Percentiles rank a stretch among this genome's conserved stretches.
Evolutionary conservation across 2,113 vertebrate genomes (phyloP).

Genomic region (Apodemus speciosus): DNA sequence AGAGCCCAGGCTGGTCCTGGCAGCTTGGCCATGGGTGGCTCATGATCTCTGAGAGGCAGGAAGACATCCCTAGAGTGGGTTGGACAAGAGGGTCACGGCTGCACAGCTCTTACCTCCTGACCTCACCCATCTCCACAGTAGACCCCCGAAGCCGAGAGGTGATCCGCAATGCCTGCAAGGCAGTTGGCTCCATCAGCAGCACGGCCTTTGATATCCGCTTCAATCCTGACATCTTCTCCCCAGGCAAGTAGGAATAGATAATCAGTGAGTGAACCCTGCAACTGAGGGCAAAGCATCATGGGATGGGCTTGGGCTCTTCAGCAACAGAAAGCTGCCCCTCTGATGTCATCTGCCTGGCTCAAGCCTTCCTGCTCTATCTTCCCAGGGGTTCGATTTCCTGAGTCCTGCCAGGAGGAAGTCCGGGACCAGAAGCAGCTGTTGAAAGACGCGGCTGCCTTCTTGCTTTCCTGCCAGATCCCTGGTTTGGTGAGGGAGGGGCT

Average conservation of each 20-base stretch:
- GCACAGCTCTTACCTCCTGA: background rate
- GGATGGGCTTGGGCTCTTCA: background rate
- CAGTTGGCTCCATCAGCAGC: constrained; percentile 95
- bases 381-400: constrained; percentile 95
- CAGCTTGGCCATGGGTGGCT: background rate
- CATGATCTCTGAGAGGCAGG: background rate
- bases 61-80: background rate
- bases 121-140: constrained; percentile 45
- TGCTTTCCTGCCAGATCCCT: constrained; percentile 96
- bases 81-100: background rate
- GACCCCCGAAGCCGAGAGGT: constrained; percentile 96
- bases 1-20: background rate
- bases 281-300: fast-evolving
- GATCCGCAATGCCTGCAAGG: constrained; percentile 96
- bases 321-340: fast-evolving
- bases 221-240: constrained; percentile 98
- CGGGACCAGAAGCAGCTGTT: constrained; percentile 97
- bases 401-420: constrained; percentile 91
- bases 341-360: background rate
- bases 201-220: constrained; percentile 97
- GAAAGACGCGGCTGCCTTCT: constrained; percentile 95
- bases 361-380: background rate
- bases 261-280: fast-evolving
- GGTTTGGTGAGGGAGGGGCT: constrained; percentile 90
- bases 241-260: constrained; percentile 85